These are phyloP conservation scores for Bathynomus jamesi DNA, from an alignment of 1,140 invertebrate species.

Conservation along the genomic window DNA sequence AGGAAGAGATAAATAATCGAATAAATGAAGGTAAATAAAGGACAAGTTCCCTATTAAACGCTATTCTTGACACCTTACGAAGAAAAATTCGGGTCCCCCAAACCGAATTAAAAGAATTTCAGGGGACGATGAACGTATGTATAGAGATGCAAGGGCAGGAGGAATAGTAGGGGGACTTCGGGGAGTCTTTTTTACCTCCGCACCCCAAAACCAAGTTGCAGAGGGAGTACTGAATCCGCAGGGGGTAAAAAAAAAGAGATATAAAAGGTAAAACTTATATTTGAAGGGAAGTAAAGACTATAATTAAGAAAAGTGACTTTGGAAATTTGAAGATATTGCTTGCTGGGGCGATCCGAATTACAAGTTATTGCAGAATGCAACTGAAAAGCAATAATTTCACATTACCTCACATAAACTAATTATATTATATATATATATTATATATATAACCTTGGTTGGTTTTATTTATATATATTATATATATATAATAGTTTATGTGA, in stretches of 20 bases:
- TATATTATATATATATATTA: slow-evolving; percentile 2
- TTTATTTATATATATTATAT: neutral
- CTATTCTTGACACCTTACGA: no score
- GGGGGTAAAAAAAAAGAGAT: neutral
- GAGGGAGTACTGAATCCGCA: no score
- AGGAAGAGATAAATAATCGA: no score
- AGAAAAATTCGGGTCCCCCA: no score
- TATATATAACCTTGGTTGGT: neutral
- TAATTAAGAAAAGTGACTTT: neutral
- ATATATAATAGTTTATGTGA: neutral
- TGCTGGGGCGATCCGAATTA: neutral
- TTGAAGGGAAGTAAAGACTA: neutral
- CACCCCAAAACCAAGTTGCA: no score
- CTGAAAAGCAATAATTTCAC: neutral
- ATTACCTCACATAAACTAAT: neutral
- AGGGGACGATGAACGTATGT: no score
- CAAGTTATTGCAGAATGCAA: neutral
- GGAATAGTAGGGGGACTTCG: no score
- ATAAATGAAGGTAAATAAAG: no score
- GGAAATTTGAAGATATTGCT: neutral
- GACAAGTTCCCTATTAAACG: no score
- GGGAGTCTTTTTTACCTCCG: no score
- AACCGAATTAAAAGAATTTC: no score
- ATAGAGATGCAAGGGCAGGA: no score
- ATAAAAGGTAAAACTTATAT: neutral